These are phyloP conservation scores for Astropecten irregularis DNA, from an alignment of 53 echinoderm and acorn worm species.

Conservation along the genomic window DNA sequence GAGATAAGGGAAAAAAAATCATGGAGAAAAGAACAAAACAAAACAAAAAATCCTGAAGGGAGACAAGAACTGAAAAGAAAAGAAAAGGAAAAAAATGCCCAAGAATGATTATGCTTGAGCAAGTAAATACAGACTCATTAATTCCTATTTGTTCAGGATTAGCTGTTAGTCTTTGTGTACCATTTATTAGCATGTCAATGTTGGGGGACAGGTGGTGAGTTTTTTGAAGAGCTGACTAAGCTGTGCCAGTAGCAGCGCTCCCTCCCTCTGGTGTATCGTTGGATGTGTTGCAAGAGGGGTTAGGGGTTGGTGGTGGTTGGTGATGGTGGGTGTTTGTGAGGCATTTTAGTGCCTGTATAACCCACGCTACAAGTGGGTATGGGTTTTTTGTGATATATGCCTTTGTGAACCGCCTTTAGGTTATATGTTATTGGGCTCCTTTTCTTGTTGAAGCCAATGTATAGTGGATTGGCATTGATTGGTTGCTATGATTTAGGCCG, in stretches of 20 bases:
- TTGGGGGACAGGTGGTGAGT: constrained; percentile 47
- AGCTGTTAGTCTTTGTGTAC: constrained; percentile 51
- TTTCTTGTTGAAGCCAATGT: no score
- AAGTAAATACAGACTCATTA: constrained; percentile 65
- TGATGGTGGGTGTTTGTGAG: background rate
- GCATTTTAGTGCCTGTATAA: no score
- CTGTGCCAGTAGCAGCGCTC: background rate
- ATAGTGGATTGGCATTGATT: no score
- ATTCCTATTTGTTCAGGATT: constrained; percentile 62
- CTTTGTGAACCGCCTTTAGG: no score
- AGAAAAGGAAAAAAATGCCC: background rate
- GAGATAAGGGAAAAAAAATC: no score
- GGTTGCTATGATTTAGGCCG: no score
- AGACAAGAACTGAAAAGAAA: background rate
- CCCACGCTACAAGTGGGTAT: constrained; percentile 35
- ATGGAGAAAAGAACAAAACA: constrained; percentile 3
- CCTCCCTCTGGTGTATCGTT: constrained; percentile 36
- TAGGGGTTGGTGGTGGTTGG: background rate
- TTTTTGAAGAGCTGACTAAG: constrained; percentile 49
- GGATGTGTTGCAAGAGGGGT: background rate
- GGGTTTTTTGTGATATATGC: no score
- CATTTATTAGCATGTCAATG: constrained; percentile 60
- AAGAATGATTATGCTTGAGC: constrained; percentile 53
- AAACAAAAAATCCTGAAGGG: background rate
- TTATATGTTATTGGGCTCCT: no score